A percentile compares a stretch with the other conserved stretches of the same genome.
phyloP scores from a whole-genome alignment of 2,113 vertebrate genomes.

The Pipra filicauda region DNA sequence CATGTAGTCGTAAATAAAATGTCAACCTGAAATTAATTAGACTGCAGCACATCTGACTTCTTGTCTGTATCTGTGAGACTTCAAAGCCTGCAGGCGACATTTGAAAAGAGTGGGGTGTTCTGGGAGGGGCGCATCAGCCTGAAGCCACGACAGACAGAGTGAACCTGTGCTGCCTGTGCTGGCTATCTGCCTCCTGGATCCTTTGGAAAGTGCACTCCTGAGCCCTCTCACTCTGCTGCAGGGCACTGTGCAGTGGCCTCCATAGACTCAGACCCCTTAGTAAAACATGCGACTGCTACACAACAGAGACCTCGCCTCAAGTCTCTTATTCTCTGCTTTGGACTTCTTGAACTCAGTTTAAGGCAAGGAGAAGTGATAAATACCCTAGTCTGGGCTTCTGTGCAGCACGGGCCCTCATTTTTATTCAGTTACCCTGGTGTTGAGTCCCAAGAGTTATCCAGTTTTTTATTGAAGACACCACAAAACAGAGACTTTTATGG shows the following conservation, averaged over 20 bases:
- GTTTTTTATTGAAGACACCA: neutral
- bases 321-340: neutral
- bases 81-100: conserved; percentile 3
- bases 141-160: neutral
- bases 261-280: too few species aligned
- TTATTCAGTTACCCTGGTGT: neutral
- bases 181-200: neutral
- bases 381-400: neutral
- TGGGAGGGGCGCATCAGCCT: neutral
- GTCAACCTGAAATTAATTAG: conserved; percentile 65
- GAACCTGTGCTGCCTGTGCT: fast-evolving
- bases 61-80: neutral
- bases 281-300: fast-evolving
- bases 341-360: neutral
- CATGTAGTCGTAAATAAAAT: conserved; percentile 25
- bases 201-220: neutral
- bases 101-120: neutral
- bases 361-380: neutral
- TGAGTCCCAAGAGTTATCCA: neutral
- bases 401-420: neutral
- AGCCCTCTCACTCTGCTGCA: neutral
- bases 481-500: neutral
- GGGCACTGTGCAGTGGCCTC: neutral
- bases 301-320: neutral
- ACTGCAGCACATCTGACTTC: neutral